Percentiles rank a stretch among this genome's conserved stretches.
Evolutionary conservation across 2,888 invertebrate genomes (phyloP).

Genomic region (Hyppa rectilinea): DNA sequence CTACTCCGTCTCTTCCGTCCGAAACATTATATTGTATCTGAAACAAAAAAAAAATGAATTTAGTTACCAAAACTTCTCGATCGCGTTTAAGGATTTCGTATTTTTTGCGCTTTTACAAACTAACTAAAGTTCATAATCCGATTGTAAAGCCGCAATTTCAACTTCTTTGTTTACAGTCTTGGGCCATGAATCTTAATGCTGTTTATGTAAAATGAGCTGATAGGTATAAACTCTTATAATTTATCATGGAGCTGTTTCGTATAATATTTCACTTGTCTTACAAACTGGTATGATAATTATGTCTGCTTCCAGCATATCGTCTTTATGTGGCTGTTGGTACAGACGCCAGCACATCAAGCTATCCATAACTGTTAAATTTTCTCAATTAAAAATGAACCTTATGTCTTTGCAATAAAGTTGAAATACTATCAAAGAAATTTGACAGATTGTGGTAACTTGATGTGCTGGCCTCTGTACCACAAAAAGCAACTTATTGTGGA

Average conservation of each 20-base stretch:
- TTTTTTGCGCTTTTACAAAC: conserved; percentile 62
- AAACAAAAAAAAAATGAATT: conserved; percentile 63
- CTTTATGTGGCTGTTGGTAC: conserved; percentile 41
- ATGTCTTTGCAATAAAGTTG: too few species aligned
- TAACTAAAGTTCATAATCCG: conserved; percentile 70
- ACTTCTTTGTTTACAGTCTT: conserved; percentile 73
- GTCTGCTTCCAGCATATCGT: conserved; percentile 10
- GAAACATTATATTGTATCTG: conserved; percentile 64
- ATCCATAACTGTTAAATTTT: too few species aligned
- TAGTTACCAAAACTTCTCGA: conserved; percentile 22
- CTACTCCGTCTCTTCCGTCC: conserved; percentile 26
- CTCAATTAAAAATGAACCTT: too few species aligned
- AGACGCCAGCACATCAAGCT: too few species aligned
- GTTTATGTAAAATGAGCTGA: conserved; percentile 55
- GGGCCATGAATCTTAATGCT: conserved; percentile 69
- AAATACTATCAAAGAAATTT: too few species aligned
- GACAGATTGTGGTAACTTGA: too few species aligned
- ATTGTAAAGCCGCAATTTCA: conserved; percentile 71
- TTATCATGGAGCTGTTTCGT: conserved; percentile 42
- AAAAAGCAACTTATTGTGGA: not conserved
- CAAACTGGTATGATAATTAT: conserved; percentile 19
- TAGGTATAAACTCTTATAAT: conserved; percentile 49
- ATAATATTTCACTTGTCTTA: conserved; percentile 31
- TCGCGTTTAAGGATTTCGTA: conserved; percentile 43
- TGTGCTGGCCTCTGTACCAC: too few species aligned